phyloP scores from a whole-genome alignment of 2,797 vertebrate genomes.

The Macropodus opercularis region DNA sequence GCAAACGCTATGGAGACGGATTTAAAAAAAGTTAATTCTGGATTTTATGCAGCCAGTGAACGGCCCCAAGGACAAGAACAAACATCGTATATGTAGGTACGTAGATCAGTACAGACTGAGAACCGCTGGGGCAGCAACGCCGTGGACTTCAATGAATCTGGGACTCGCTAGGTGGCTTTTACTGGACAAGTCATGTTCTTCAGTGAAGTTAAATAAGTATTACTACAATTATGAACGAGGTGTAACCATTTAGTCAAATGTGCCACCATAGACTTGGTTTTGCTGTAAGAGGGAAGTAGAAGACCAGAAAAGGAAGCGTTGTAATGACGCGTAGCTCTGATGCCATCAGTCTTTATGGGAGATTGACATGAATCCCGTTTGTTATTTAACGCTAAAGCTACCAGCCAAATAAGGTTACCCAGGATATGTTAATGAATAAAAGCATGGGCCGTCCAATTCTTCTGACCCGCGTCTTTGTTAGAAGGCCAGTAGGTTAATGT shows the following conservation, averaged over 20 bases:
- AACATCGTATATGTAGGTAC: neutral
- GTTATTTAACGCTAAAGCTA: no score
- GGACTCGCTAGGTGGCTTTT: accelerated
- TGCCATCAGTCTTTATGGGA: slow-evolving; percentile 11
- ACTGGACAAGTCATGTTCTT: neutral
- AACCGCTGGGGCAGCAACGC: no score
- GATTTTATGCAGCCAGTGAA: slow-evolving; percentile 6
- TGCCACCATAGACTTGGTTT: neutral
- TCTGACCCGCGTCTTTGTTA: no score
- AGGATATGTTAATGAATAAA: no score
- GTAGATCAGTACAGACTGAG: neutral
- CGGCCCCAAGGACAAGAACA: slow-evolving; percentile 7
- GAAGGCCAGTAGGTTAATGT: neutral
- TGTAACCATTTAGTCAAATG: neutral
- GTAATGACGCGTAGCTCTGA: slow-evolving; percentile 17
- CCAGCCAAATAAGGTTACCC: no score
- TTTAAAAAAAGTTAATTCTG: slow-evolving; percentile 28
- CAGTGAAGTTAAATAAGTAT: neutral
- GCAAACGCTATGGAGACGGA: slow-evolving; percentile 28
- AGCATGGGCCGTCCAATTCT: no score
- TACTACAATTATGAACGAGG: neutral
- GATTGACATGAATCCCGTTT: slow-evolving; percentile 5
- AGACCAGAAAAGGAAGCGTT: slow-evolving; percentile 44
- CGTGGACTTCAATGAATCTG: neutral
- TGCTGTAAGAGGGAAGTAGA: slow-evolving; percentile 47